These are phyloP conservation scores for Diorhabda sublineata DNA, from an alignment of 1,140 invertebrate genomes.

Conservation along the genomic window DNA sequence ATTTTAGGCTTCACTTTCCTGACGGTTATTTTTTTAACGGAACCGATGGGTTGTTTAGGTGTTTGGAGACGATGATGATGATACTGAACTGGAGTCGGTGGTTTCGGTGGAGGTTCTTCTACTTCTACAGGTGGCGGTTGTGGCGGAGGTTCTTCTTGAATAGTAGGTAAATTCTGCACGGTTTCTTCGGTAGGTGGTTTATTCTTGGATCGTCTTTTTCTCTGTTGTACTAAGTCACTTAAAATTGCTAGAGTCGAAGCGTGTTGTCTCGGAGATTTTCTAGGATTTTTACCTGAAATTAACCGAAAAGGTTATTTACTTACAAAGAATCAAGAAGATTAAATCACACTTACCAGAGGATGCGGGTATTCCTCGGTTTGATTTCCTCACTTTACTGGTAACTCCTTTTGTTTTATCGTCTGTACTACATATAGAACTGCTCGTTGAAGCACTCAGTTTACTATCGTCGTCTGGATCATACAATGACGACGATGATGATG, in stretches of 20 bases:
- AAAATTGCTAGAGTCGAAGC: conserved; percentile 79
- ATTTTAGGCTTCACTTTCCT: conserved; percentile 26
- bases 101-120: neutral
- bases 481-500: conserved; percentile 13
- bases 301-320: conserved; percentile 1
- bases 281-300: conserved; percentile 55
- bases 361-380: conserved; percentile 30
- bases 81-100: neutral
- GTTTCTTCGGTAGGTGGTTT: neutral
- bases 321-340: neutral
- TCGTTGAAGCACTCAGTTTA: conserved; percentile 28
- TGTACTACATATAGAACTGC: conserved; percentile 20
- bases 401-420: conserved; percentile 25
- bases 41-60: neutral
- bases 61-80: no score
- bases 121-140: neutral
- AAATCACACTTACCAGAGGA: neutral
- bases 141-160: conserved; percentile 24
- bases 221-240: conserved; percentile 58
- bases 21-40: conserved; percentile 10
- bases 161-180: conserved; percentile 13
- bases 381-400: conserved; percentile 10
- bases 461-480: conserved; percentile 34
- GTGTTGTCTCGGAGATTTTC: conserved; percentile 81
- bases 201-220: conserved; percentile 44